These are phyloP conservation scores for Bungarus multicinctus DNA, from an alignment of 2,113 vertebrate species.

Conservation along the genomic window DNA sequence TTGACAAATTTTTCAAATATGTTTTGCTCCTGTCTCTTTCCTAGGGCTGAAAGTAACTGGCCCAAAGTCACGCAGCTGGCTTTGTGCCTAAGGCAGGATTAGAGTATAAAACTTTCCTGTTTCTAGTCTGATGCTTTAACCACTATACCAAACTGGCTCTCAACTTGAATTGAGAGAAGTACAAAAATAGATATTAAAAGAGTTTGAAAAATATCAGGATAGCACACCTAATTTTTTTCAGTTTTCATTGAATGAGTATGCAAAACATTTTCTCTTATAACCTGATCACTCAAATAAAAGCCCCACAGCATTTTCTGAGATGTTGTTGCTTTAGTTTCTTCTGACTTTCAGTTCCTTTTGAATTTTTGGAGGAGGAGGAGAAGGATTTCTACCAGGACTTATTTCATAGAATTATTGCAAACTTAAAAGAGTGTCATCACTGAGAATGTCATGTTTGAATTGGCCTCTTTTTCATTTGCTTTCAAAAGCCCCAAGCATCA, in stretches of 20 bases:
- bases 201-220: slow-evolving; percentile 9
- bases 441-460: not conserved
- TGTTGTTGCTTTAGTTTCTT: not conserved
- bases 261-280: not conserved
- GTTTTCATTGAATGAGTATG: not conserved
- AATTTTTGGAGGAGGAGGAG: not conserved
- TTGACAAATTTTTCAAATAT: not conserved
- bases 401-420: not conserved
- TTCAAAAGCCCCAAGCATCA: not conserved
- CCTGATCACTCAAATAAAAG: not conserved
- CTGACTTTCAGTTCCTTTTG: not conserved
- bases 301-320: not conserved
- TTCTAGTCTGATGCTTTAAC: not conserved
- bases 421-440: not conserved
- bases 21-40: not conserved
- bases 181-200: slow-evolving; percentile 30
- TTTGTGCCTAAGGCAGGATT: not conserved
- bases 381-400: not conserved
- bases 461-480: not conserved
- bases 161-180: slow-evolving; percentile 35
- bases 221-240: slow-evolving; percentile 1
- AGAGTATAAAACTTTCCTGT: not conserved
- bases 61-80: not conserved
- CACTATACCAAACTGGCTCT: not conserved
- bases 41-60: not conserved